Evolutionary conservation across 2,797 vertebrate genomes (phyloP), one percentile per base, ranked within the genome.

Genomic region (Acrocephalus scirpaceus): DNA sequence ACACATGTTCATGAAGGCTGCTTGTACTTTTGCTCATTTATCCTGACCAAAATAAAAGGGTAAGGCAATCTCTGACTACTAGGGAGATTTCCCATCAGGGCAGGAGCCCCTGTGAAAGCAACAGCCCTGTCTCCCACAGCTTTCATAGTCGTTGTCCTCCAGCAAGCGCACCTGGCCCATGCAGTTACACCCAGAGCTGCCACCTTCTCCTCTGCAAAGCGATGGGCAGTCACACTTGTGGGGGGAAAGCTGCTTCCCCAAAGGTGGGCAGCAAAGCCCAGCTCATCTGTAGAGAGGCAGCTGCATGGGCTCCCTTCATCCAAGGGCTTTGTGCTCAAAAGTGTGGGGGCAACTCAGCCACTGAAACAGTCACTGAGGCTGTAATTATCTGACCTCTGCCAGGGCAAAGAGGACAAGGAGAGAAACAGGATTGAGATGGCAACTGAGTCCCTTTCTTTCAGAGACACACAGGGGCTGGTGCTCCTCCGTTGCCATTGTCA

Each of bases 1-100:
- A 71, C 0, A 1, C 1, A 0, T 1, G 0, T n/a, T 53, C 8
- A 8, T 14, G 19, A 12, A 48, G n/a, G 6, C 26, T 10, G 45
- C 64, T 48, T 71, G 36, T 86, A 16, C 34, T 62, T 88, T 73
- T 44, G 12, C 11, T 60, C 40, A 13, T 42, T 77, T 44, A 61
- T 48, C 10, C 30, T 40, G 13, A 44, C 25, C 19, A 56, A 72
- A 88, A 74, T 12, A 38, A 72, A 75, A 19, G 8, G 5, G 12
- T 30, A 48, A 65, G 7, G 27, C 45, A 67, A 65, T 5, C 7
- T 10, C 50, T 26, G 18, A 45, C 25, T 69, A 7, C 47, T 16
- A 34, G 16, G 5, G 7, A 81, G 19, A 56, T 5, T 23, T 81
- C 34, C 20, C 36, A 51, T 16, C 1, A 2, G 29, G 10, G 4